phyloP scores from a whole-genome alignment of 53 echinoderm and acorn worm species.

The Hippasteria phrygiana region DNA sequence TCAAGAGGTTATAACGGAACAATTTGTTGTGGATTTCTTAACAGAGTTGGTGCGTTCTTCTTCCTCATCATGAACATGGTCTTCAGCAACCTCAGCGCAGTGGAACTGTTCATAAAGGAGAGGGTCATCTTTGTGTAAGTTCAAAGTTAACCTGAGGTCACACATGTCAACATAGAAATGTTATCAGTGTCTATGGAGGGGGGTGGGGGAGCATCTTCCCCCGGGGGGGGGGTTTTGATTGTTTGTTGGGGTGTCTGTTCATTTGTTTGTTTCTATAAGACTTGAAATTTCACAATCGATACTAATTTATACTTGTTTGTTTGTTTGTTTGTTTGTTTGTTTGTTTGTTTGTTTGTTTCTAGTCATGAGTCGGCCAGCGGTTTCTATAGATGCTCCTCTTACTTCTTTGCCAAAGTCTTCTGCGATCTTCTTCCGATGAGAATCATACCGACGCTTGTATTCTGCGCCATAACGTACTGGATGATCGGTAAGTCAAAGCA shows the following conservation, averaged over 20 bases:
- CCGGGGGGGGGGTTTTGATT: no score
- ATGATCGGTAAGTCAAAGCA: conserved; percentile 99
- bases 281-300: neutral
- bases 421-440: conserved; percentile 90
- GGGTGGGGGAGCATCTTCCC: no score
- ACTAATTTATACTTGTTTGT: no score
- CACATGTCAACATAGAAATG: no score
- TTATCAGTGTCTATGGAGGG: no score
- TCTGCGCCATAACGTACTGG: conserved; percentile 85
- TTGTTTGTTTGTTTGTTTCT: neutral
- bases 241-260: no score
- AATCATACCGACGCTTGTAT: conserved; percentile 79
- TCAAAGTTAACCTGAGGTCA: no score
- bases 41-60: conserved; percentile 91
- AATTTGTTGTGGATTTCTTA: conserved; percentile 7
- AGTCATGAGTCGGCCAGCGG: conserved; percentile 97
- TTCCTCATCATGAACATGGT: conserved; percentile 96
- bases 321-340: no score
- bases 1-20: no score
- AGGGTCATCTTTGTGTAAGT: conserved; percentile 90
- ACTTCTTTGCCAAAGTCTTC: conserved; percentile 91
- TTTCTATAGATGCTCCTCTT: conserved; percentile 85
- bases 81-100: conserved; percentile 85
- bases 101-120: conserved; percentile 87
- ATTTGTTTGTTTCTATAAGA: neutral